Evolutionary conservation across 2,797 vertebrate species (phyloP).

Genomic region (Vespertilio murinus): DNA sequence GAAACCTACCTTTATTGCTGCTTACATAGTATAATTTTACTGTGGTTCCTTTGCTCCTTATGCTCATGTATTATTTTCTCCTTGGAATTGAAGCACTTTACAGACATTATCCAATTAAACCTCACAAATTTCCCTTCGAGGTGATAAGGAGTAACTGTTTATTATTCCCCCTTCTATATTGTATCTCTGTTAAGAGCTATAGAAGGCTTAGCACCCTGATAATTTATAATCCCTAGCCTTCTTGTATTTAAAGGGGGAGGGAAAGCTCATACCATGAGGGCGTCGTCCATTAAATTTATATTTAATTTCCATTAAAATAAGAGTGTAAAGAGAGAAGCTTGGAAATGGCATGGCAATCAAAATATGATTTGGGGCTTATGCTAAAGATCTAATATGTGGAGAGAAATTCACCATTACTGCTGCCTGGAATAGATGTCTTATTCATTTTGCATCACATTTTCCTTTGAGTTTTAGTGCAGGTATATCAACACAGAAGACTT

Average conservation of each 20-base stretch:
- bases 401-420: neutral
- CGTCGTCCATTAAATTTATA: slow-evolving; percentile 46
- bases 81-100: slow-evolving; percentile 51
- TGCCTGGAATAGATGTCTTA: neutral
- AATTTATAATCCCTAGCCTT: slow-evolving; percentile 65
- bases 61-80: slow-evolving; percentile 42
- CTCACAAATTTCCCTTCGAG: slow-evolving; percentile 48
- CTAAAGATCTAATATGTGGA: neutral
- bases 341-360: slow-evolving; percentile 28
- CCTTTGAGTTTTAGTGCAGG: slow-evolving; percentile 30
- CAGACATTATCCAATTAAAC: slow-evolving; percentile 69
- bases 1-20: slow-evolving; percentile 49
- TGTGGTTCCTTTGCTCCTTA: neutral
- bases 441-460: neutral
- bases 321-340: neutral
- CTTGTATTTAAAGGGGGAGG: slow-evolving; percentile 32
- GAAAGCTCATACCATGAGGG: neutral
- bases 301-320: slow-evolving; percentile 18
- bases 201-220: slow-evolving; percentile 33
- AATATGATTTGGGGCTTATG: neutral
- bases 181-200: slow-evolving; percentile 39
- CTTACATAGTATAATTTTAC: neutral
- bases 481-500: neutral
- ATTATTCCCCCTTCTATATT: slow-evolving; percentile 54
- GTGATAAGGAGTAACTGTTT: slow-evolving; percentile 44